Base-by-base conservation (phyloP, 2,888 invertebrate genomes). In the Microctonus hyperodae region DNA sequence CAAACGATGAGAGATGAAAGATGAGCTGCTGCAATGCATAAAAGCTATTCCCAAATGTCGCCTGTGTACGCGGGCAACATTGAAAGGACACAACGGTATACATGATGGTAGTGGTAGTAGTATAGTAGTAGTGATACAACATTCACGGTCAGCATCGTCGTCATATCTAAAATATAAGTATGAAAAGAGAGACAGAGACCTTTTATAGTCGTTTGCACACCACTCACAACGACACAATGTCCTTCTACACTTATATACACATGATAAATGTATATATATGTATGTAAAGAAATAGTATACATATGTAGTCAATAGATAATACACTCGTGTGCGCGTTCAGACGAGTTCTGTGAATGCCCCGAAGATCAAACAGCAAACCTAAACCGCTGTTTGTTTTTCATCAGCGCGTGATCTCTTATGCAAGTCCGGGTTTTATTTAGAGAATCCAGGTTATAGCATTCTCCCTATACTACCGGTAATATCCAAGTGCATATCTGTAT, bases 311-410 rank as follows among this genome's bases (percentile, higher is more conserved):
- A 80, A 81, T 82, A 81, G 83, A 82, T 83, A 82, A 82, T 82
- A 75, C 70, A 77, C 75, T 58, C 61, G 10, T n/a, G 50, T 33
- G 31, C 37, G 62, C 35, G 37, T 51, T 44, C 67, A 79, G 77
- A 78, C 77, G 77, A 81, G 78, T 79, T 78, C 77, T 78, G 77
- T 82, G 82, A 83, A 83, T 83, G 79, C 78, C 73, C 77, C 83
- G 79, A 83, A 83, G 83, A 84, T 83, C 83, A 84, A 84, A 84
- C 83, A 81, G 83, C 83, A 84, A 83, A 78, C 83, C n/a, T 83
- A 82, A 83, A 81, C 81, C 79, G 78, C 78, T 84, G 83, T 84
- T 83, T 83, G 83, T 83, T 83, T 83, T 83, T 83, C 83, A 83
- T 83, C 83, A 83, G 82, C 79, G 76, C 82, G 82, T 81, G 81